These are phyloP conservation scores for Trichonephila inaurata DNA, from an alignment of 1,140 invertebrate species.

Conservation along the genomic window DNA sequence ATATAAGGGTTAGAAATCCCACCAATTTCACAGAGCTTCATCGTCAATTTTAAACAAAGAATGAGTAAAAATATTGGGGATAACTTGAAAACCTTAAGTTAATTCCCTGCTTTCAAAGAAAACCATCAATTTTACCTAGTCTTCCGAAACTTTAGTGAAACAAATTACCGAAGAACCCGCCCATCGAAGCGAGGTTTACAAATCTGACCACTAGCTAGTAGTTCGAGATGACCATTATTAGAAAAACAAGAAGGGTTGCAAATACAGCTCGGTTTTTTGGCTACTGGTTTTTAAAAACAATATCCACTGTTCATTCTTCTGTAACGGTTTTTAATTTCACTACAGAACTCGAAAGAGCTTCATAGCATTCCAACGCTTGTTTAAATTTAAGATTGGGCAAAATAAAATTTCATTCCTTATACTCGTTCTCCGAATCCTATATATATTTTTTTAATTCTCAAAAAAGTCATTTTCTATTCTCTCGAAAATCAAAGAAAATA, in stretches of 20 bases:
- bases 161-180: not conserved
- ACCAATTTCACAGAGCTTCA: not conserved
- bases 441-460: too few species aligned
- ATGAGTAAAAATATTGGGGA: not conserved
- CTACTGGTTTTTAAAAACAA: constrained; percentile 25
- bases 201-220: not conserved
- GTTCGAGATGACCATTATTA: constrained; percentile 26
- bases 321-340: too few species aligned
- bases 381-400: too few species aligned
- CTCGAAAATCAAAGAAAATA: too few species aligned
- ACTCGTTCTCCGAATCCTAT: too few species aligned
- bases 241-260: not conserved
- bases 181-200: not conserved
- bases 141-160: not conserved
- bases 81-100: not conserved
- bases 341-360: too few species aligned
- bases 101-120: constrained; percentile 17
- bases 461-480: too few species aligned
- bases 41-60: not conserved
- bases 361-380: too few species aligned
- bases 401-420: too few species aligned
- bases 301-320: too few species aligned
- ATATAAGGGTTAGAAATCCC: not conserved
- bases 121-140: constrained; percentile 33
- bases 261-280: not conserved